A percentile compares a stretch with the other conserved stretches of the same genome.
These are phyloP conservation scores for Puffinus mauretanicus DNA, from an alignment of 2,113 vertebrate species.

Conservation along the genomic window DNA sequence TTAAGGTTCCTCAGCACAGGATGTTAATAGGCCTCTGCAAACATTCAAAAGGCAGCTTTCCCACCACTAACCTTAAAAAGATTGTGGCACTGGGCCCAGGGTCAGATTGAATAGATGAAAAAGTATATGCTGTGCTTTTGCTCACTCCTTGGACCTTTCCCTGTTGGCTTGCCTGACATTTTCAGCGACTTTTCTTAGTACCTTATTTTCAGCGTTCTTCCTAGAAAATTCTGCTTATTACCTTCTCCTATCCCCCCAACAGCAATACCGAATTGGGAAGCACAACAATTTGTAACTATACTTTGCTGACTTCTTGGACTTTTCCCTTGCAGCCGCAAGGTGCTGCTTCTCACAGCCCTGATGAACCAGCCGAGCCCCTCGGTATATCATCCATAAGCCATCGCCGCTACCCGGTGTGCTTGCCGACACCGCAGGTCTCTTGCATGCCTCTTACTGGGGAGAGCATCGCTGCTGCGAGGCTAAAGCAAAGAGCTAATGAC, in stretches of 20 bases:
- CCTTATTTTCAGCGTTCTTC: slow-evolving; percentile 69
- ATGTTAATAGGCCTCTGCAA: slow-evolving; percentile 78
- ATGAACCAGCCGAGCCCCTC: background rate
- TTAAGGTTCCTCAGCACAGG: slow-evolving; percentile 80
- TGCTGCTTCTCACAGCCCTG: background rate
- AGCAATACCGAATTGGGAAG: background rate
- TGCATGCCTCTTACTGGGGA: background rate
- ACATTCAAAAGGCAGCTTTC: slow-evolving; percentile 71
- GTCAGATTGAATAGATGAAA: slow-evolving; percentile 76
- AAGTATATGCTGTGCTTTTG: slow-evolving; percentile 65
- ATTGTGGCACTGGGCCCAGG: slow-evolving; percentile 72
- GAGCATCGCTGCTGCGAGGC: background rate
- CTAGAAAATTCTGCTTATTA: slow-evolving; percentile 69
- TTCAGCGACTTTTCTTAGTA: slow-evolving; percentile 72
- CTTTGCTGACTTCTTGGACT: background rate
- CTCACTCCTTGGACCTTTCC: slow-evolving; percentile 72
- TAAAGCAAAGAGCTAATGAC: background rate
- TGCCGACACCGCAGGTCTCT: rapidly evolving
- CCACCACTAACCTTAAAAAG: slow-evolving; percentile 76
- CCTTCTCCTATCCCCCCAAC: background rate
- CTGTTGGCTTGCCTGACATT: slow-evolving; percentile 73
- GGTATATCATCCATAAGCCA: rapidly evolving
- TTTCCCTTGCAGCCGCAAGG: background rate
- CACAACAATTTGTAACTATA: slow-evolving; percentile 10
- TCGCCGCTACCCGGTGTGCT: background rate